These are phyloP conservation scores for Rhea americana DNA, from an alignment of 2,113 vertebrate species.

Conservation along the genomic window DNA sequence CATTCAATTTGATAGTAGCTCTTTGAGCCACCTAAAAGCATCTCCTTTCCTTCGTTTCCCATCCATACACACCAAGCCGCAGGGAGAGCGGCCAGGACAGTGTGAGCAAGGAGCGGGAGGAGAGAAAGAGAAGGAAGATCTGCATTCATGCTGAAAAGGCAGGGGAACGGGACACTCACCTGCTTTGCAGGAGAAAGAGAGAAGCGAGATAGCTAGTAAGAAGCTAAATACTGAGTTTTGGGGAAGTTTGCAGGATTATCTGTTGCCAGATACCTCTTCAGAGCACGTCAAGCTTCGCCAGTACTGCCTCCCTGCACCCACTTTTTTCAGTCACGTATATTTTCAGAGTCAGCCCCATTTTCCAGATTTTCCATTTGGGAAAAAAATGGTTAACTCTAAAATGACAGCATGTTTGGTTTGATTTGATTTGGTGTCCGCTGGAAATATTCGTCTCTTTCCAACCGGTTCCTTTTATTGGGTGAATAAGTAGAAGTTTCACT, in stretches of 20 bases:
- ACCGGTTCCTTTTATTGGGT: neutral
- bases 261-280: neutral
- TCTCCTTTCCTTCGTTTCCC: neutral
- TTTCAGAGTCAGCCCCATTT: neutral
- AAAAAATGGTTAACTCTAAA: neutral
- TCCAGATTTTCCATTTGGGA: neutral
- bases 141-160: neutral
- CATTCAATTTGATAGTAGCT: neutral
- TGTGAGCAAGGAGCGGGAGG: neutral
- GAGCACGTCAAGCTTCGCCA: neutral
- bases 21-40: neutral
- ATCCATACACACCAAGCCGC: accelerated
- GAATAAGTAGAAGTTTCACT: neutral
- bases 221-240: neutral
- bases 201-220: neutral
- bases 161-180: neutral
- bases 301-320: neutral
- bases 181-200: neutral
- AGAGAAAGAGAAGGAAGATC: neutral
- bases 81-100: neutral
- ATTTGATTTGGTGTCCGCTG: neutral
- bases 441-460: neutral
- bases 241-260: neutral
- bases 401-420: neutral
- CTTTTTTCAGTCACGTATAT: neutral